A percentile compares a stretch with the other conserved stretches of the same genome.
phyloP scores from a whole-genome alignment of 2,797 vertebrate species.

The Danionella dracula region DNA sequence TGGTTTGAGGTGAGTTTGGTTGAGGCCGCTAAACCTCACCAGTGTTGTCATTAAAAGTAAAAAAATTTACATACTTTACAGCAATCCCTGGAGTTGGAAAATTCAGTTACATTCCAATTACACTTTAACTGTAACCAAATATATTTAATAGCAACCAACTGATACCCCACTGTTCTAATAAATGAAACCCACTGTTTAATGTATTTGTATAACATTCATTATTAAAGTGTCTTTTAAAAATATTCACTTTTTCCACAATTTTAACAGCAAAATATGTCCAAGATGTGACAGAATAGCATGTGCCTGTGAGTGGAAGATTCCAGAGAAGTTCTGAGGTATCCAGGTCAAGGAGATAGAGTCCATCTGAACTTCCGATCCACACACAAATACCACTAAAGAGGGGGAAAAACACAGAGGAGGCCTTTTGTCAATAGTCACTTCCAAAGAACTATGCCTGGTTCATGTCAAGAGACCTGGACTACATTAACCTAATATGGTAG shows the following conservation, averaged over 20 bases:
- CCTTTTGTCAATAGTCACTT: slow-evolving; percentile 2
- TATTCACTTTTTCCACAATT: no score
- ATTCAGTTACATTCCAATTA: not conserved
- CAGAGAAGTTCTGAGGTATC: slow-evolving; percentile 75
- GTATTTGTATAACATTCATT: no score
- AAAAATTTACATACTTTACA: not conserved
- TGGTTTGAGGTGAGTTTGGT: not conserved
- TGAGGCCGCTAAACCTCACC: not conserved
- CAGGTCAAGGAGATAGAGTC: slow-evolving; percentile 77
- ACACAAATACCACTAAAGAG: slow-evolving; percentile 55
- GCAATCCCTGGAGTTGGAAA: not conserved
- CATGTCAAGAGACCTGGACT: not conserved
- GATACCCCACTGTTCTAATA: no score
- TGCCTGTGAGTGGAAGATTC: slow-evolving; percentile 75
- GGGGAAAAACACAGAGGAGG: not conserved
- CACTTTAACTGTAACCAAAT: no score
- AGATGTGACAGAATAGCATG: no score
- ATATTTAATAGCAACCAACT: no score
- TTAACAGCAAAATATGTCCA: no score
- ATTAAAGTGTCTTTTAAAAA: no score
- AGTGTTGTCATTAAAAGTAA: not conserved
- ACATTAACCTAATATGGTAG: not conserved
- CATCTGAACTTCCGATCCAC: slow-evolving; percentile 80
- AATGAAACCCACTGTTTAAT: no score
- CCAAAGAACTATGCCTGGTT: not conserved